These are phyloP conservation scores for Tetranychus urticae DNA, from an alignment of 1,140 invertebrate genomes.

Conservation along the genomic window DNA sequence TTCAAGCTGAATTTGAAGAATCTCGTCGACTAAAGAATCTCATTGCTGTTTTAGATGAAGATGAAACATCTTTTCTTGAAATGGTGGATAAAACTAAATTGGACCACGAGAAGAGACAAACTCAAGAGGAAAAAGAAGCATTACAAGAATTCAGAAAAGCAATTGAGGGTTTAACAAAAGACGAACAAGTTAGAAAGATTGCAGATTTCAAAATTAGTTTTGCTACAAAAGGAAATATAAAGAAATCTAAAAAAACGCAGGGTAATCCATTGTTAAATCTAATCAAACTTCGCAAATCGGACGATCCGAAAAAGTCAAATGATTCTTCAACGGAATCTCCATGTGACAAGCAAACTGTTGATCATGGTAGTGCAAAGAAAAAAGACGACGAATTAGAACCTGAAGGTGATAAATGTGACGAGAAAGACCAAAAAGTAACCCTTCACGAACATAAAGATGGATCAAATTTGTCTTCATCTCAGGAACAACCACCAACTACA, in stretches of 20 bases:
- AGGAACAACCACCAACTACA: not conserved
- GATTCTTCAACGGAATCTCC: not conserved
- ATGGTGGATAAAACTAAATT: slow-evolving; percentile 60
- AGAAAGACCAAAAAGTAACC: not conserved
- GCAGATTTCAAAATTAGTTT: slow-evolving; percentile 7
- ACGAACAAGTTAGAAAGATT: slow-evolving; percentile 12
- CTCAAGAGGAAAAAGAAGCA: slow-evolving; percentile 47
- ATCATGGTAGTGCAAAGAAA: not conserved
- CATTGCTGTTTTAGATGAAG: slow-evolving; percentile 77
- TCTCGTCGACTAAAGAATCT: slow-evolving; percentile 79
- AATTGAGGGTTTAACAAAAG: slow-evolving; percentile 48
- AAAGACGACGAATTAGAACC: too few species aligned
- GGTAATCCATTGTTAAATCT: too few species aligned
- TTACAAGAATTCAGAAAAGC: slow-evolving; percentile 52
- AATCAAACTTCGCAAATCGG: too few species aligned
- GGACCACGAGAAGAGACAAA: slow-evolving; percentile 51
- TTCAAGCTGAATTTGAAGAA: slow-evolving; percentile 80
- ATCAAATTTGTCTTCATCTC: not conserved
- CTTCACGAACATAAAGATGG: too few species aligned
- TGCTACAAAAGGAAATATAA: not conserved
- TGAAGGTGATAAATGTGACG: not conserved
- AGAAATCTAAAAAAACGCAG: too few species aligned
- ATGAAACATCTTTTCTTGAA: slow-evolving; percentile 79
- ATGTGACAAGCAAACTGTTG: not conserved
- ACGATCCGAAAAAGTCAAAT: too few species aligned